Conservation (phyloP, 2,888 invertebrate genomes). For the Lissocephala sabroskyi region DNA sequence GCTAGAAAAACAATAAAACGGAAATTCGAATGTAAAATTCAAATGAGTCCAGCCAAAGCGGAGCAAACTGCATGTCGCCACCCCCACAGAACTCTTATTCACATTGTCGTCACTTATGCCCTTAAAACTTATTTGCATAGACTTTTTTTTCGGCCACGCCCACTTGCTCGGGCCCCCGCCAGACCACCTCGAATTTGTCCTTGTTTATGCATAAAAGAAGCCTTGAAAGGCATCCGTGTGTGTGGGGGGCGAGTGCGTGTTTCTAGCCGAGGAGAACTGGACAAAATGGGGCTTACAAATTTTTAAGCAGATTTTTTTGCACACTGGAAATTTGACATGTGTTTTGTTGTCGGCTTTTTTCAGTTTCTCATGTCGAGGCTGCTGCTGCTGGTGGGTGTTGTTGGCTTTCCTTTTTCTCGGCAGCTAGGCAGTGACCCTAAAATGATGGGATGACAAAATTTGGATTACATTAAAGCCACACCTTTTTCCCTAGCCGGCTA, state of each 20-base stretch:
- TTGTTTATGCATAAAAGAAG: conserved; percentile 39
- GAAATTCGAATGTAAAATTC: conserved; percentile 34
- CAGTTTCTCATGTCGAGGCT: conserved; percentile 1
- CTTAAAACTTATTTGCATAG: conserved; percentile 57
- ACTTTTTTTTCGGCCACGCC: conserved; percentile 28
- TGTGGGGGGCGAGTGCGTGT: neutral
- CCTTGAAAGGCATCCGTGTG: conserved; percentile 26
- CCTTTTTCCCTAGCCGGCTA: no score
- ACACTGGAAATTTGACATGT: conserved; percentile 59
- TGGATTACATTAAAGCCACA: no score
- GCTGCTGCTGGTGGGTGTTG: neutral
- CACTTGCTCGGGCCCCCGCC: neutral
- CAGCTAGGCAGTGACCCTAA: no score
- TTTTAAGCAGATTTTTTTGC: conserved; percentile 39
- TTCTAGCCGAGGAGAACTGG: conserved; percentile 13
- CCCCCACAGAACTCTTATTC: no score
- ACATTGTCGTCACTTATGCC: conserved; percentile 63
- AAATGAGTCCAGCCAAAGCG: conserved; percentile 24
- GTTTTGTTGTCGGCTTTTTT: conserved; percentile 47
- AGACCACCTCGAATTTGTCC: conserved; percentile 29
- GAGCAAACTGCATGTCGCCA: conserved; percentile 2
- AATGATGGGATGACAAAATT: no score
- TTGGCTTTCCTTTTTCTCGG: no score
- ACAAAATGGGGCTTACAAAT: conserved; percentile 43
- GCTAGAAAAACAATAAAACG: conserved; percentile 4